A percentile compares a stretch with the other conserved stretches of the same genome.
Conservation (phyloP, 2,888 invertebrate species). For the Eueremaeus valkanovi region DNA sequence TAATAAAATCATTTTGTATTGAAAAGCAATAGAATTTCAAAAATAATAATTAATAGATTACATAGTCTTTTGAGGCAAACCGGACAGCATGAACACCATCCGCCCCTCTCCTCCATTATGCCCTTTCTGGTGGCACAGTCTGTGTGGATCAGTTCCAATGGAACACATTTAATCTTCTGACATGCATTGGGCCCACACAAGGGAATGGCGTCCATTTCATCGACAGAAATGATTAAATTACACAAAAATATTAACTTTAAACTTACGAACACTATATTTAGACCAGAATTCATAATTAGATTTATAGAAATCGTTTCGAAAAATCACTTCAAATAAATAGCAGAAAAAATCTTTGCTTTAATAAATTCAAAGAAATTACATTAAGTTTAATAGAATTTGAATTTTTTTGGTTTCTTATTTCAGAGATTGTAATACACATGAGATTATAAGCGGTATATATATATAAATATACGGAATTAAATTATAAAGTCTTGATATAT, state of each 20-base stretch:
- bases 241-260: background rate
- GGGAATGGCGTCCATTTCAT: background rate
- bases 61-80: background rate
- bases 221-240: background rate
- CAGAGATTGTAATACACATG: too few relatives aligned
- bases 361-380: too few relatives aligned
- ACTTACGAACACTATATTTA: background rate
- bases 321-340: too few relatives aligned
- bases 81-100: background rate
- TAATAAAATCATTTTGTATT: too few relatives aligned
- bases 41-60: background rate
- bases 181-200: background rate
- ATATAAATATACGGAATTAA: too few relatives aligned
- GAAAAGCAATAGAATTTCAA: background rate
- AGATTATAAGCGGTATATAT: too few relatives aligned
- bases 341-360: too few relatives aligned
- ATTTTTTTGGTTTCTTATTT: too few relatives aligned
- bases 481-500: too few relatives aligned
- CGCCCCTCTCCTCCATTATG: background rate
- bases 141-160: background rate
- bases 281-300: background rate
- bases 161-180: background rate
- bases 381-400: too few relatives aligned
- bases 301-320: background rate
- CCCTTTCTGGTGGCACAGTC: background rate